These are phyloP conservation scores for Empidonax traillii DNA, from an alignment of 2,113 vertebrate species.

Conservation along the genomic window DNA sequence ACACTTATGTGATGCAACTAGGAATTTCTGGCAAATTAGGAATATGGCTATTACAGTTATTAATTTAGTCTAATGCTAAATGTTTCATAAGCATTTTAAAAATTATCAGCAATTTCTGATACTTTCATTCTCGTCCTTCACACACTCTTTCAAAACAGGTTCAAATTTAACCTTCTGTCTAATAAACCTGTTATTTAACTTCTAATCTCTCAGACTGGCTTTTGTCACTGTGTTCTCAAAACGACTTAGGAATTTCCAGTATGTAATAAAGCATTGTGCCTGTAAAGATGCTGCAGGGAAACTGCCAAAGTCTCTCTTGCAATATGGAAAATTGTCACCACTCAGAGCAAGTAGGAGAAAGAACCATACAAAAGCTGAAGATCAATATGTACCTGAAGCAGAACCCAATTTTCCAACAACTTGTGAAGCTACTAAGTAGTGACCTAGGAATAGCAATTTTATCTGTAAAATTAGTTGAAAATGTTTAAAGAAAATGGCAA, in stretches of 20 bases:
- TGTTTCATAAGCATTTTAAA: not conserved
- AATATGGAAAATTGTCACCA: not conserved
- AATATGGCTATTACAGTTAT: not conserved
- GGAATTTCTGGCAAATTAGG: not conserved
- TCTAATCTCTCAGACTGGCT: not conserved
- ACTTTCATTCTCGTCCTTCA: not conserved
- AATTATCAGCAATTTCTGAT: not conserved
- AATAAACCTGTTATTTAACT: not conserved
- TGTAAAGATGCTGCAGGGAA: not conserved
- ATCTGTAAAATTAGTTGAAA: not conserved
- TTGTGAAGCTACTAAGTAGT: not conserved
- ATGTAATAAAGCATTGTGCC: not conserved
- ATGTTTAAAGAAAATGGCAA: not conserved
- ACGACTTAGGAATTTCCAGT: not conserved
- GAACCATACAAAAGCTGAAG: not conserved
- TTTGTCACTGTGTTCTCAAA: not conserved
- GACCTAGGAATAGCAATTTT: not conserved
- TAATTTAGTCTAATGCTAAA: not conserved
- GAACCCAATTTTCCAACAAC: not conserved
- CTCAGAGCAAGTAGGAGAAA: not conserved
- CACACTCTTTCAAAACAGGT: not conserved
- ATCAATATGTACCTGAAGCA: not conserved
- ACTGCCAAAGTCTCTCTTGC: not conserved
- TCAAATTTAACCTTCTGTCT: not conserved
- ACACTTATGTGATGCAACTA: accelerated